These are phyloP conservation scores for Oriolus oriolus DNA, from an alignment of 2,113 vertebrate species.

Conservation along the genomic window DNA sequence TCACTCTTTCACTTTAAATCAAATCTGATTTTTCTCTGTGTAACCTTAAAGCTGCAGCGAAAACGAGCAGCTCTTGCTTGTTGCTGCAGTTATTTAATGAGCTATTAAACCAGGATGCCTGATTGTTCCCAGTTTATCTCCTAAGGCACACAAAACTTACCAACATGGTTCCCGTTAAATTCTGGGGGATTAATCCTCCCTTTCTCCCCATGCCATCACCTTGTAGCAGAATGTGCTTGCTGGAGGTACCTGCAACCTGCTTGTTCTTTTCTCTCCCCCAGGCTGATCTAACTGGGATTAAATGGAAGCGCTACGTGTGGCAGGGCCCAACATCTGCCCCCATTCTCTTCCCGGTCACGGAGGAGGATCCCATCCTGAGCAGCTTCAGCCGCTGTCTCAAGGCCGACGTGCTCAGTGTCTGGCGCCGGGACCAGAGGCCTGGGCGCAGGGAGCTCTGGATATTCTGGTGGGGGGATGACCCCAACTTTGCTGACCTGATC, in stretches of 20 bases:
- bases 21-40: background rate
- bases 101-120: background rate
- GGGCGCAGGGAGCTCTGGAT: constrained; percentile 95
- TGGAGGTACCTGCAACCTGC: background rate
- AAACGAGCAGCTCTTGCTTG: background rate
- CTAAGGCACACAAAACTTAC: background rate
- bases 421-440: constrained; percentile 90
- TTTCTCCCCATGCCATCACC: background rate
- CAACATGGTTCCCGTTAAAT: fast-evolving
- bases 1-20: background rate
- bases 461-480: constrained; percentile 98
- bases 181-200: background rate
- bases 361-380: constrained; percentile 97
- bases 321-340: constrained; percentile 94
- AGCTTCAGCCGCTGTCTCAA: constrained; percentile 97
- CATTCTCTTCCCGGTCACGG: constrained; percentile 95
- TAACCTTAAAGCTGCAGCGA: background rate
- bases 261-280: constrained; percentile 32
- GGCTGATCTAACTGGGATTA: constrained; percentile 98
- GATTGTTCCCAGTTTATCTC: background rate
- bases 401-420: constrained; percentile 92
- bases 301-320: constrained; percentile 97
- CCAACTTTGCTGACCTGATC: constrained; percentile 92
- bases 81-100: background rate
- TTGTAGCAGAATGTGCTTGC: background rate